Evolutionary conservation across 2,113 vertebrate species (phyloP).

Genomic region (Coptodon rendalli): DNA sequence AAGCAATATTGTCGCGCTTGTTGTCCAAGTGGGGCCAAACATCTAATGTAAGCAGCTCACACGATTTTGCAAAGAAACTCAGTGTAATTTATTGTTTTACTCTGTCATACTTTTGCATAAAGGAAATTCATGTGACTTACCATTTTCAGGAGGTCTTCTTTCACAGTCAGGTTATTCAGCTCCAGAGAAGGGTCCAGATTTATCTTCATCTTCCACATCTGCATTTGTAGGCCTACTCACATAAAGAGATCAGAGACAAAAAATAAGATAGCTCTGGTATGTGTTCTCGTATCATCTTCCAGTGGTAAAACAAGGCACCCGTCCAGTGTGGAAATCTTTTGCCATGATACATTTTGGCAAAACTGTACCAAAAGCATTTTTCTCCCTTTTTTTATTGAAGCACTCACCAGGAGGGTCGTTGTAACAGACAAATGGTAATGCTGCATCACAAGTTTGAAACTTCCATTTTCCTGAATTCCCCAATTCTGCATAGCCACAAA

Average conservation of each 20-base stretch:
- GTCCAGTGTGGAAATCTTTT: rapidly evolving
- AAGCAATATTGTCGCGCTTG: no score
- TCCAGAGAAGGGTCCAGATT: not conserved
- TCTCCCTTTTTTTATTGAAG: not conserved
- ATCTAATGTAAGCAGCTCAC: no score
- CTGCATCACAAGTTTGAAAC: not conserved
- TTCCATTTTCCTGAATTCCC: not conserved
- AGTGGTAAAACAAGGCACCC: not conserved
- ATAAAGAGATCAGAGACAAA: not conserved
- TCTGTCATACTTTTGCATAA: no score
- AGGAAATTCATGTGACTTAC: not conserved
- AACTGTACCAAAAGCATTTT: no score
- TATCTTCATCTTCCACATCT: not conserved
- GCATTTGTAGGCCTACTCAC: not conserved
- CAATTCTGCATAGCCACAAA: not conserved
- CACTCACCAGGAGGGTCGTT: not conserved
- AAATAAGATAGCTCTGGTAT: not conserved
- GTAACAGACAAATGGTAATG: not conserved
- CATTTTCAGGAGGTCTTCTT: not conserved
- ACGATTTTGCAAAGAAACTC: no score
- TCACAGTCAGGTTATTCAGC: not conserved
- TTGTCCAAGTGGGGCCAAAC: no score
- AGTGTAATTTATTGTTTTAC: no score
- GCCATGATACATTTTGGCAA: no score
- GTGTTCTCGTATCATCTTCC: not conserved